Conservation (phyloP, 2,113 vertebrate species). For the Notiomystis cincta region DNA sequence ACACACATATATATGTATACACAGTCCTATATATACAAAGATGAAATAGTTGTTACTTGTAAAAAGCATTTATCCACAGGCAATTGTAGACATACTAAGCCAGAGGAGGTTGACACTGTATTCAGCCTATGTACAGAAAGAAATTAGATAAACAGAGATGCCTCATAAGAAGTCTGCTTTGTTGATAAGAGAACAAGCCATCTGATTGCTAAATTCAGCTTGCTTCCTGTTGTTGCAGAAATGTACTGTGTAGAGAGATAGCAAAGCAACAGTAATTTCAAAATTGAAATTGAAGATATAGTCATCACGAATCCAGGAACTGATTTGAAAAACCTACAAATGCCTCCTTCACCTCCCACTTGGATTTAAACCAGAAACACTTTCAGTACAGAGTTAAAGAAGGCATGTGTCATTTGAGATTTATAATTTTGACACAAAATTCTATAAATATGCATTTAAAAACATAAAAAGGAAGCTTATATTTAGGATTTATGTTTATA, state of each 20-base stretch:
- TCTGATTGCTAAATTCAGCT: neutral
- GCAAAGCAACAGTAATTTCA: neutral
- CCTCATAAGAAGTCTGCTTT: neutral
- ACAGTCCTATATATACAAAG: accelerated
- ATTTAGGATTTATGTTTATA: neutral
- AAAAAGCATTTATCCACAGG: neutral
- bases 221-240: neutral
- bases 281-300: neutral
- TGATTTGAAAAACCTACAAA: neutral
- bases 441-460: neutral
- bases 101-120: neutral
- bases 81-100: neutral
- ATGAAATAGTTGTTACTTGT: neutral
- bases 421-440: neutral
- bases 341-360: neutral
- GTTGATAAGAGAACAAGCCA: neutral
- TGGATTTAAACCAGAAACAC: neutral
- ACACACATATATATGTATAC: accelerated
- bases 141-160: neutral
- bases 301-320: neutral
- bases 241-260: neutral
- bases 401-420: neutral
- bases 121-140: neutral
- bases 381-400: neutral
- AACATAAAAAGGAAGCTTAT: neutral